Conservation (phyloP, 2,888 invertebrate genomes). For the Ormia ochracea region DNA sequence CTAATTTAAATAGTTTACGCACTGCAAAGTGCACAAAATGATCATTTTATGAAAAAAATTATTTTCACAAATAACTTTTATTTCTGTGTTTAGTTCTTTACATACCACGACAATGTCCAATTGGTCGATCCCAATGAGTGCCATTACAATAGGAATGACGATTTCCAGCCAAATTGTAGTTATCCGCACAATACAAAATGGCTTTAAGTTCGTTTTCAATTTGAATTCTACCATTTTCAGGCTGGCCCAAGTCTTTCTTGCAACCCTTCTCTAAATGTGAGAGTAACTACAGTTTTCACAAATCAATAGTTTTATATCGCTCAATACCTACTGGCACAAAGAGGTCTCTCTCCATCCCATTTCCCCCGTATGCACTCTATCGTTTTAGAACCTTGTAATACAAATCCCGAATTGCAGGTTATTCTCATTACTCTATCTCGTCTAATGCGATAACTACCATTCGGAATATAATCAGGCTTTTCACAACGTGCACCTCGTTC, state of each 20-base stretch:
- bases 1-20: too few species aligned
- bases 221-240: constrained; percentile 79
- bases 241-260: constrained; percentile 68
- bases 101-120: constrained; percentile 80
- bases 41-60: too few species aligned
- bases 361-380: constrained; percentile 77
- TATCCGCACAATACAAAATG: constrained; percentile 82
- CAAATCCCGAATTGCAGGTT: constrained; percentile 62
- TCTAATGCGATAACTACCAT: constrained; percentile 52
- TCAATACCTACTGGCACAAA: constrained; percentile 85
- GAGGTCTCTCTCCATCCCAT: constrained; percentile 85
- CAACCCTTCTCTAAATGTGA: constrained; percentile 81
- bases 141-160: constrained; percentile 85
- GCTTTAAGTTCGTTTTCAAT: constrained; percentile 79
- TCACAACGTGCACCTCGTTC: constrained; percentile 57
- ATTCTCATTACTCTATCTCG: constrained; percentile 60
- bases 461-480: constrained; percentile 54
- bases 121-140: constrained; percentile 82
- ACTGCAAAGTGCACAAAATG: too few species aligned
- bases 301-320: background rate
- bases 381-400: constrained; percentile 62
- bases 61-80: too few species aligned
- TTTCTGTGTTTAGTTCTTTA: background rate
- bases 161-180: constrained; percentile 80
- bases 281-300: background rate